These are phyloP conservation scores for Rhinolophus ferrumequinum DNA, from an alignment of 2,113 vertebrate genomes.

Conservation along the genomic window DNA sequence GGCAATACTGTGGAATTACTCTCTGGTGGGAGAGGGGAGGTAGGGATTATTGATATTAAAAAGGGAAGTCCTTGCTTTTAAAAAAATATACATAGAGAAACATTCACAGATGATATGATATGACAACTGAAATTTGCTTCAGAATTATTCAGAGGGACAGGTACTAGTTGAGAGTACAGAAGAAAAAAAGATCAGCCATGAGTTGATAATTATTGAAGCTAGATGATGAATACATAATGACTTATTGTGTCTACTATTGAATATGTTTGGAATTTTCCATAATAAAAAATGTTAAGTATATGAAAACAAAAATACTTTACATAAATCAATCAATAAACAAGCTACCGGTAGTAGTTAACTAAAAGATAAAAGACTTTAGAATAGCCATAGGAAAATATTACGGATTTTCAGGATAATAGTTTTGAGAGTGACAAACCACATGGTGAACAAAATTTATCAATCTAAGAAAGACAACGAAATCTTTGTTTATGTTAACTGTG, in stretches of 20 bases:
- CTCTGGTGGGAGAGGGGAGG: too few relatives aligned
- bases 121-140: constrained; percentile 1
- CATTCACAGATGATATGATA: background rate
- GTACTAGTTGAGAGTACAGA: background rate
- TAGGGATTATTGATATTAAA: background rate
- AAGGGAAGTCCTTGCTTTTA: constrained; percentile 31
- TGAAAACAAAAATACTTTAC: constrained; percentile 21
- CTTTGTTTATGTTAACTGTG: constrained; percentile 48
- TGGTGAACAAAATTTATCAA: background rate
- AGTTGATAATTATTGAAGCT: background rate
- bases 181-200: background rate
- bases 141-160: background rate
- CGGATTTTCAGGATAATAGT: background rate
- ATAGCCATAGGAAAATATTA: constrained; percentile 25
- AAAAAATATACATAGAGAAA: background rate
- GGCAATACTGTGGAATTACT: background rate
- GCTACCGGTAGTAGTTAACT: background rate
- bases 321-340: background rate
- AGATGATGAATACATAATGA: background rate
- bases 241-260: background rate
- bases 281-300: background rate
- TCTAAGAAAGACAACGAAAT: constrained; percentile 13
- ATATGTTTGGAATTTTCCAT: constrained; percentile 31
- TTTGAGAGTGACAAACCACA: constrained; percentile 29
- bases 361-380: background rate